A percentile compares a stretch with the other conserved stretches of the same genome.
These are phyloP conservation scores for Strix aluco DNA, from an alignment of 2,113 vertebrate species.

Conservation along the genomic window DNA sequence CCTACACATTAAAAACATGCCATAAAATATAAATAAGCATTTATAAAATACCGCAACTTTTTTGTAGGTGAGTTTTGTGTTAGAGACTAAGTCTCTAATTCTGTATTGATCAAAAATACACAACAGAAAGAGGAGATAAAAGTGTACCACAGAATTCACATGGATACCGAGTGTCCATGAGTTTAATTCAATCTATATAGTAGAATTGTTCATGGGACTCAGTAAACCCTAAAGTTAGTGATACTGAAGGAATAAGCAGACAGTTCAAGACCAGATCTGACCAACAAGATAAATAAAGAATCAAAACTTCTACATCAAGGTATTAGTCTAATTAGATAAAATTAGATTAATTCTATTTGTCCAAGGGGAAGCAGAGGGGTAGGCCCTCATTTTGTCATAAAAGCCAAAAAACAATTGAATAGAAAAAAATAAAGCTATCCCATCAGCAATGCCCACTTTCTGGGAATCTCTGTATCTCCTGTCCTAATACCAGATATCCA, in stretches of 20 bases:
- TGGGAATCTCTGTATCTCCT: not conserved
- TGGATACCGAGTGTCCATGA: not conserved
- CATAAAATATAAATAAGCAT: not conserved
- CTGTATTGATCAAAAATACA: not conserved
- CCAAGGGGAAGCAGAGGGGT: not conserved
- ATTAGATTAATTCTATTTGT: not conserved
- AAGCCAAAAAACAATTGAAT: not conserved
- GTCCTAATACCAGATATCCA: not conserved
- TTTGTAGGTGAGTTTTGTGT: not conserved
- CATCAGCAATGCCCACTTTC: not conserved
- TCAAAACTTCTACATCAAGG: not conserved
- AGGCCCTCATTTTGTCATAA: not conserved
- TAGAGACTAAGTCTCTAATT: not conserved
- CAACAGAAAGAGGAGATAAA: not conserved
- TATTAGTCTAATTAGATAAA: not conserved
- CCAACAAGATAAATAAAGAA: not conserved
- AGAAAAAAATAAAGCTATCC: not conserved
- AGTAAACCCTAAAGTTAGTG: not conserved
- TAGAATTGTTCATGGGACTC: not conserved
- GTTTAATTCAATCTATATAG: not conserved
- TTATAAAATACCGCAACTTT: not conserved
- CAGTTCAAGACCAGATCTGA: not conserved
- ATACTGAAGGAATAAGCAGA: not conserved
- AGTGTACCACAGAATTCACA: not conserved
- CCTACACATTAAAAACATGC: conserved; percentile 61